These are phyloP conservation scores for Setipinna tenuifilis DNA, from an alignment of 2,797 vertebrate species.

Conservation along the genomic window DNA sequence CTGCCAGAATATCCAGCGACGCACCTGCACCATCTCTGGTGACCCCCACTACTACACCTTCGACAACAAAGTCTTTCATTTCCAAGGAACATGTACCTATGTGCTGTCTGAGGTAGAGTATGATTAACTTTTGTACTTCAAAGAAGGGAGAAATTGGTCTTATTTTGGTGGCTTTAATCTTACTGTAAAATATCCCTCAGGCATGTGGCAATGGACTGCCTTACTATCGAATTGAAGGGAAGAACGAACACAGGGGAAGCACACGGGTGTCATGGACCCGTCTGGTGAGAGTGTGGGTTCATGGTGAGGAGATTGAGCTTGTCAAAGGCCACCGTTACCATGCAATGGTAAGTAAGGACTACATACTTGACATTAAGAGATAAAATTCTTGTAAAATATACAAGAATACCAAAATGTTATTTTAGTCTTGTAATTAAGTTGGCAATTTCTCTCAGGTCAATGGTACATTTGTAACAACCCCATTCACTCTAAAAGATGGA, in stretches of 20 bases:
- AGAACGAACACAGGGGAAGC: slow-evolving; percentile 68
- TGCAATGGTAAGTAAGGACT: slow-evolving; percentile 59
- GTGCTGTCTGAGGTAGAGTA: slow-evolving; percentile 60
- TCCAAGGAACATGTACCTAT: slow-evolving; percentile 76
- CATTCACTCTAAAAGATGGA: slow-evolving; percentile 60
- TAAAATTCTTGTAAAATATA: too few species aligned
- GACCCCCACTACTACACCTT: slow-evolving; percentile 77
- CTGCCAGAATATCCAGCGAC: slow-evolving; percentile 57
- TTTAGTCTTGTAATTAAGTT: too few species aligned
- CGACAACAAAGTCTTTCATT: slow-evolving; percentile 66
- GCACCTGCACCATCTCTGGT: slow-evolving; percentile 66
- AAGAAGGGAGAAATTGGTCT: neutral
- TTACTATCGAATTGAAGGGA: slow-evolving; percentile 69
- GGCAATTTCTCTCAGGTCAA: slow-evolving; percentile 67
- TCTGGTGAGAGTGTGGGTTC: slow-evolving; percentile 65
- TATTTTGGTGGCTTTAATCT: slow-evolving; percentile 21
- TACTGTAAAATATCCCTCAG: neutral
- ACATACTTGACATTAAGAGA: neutral
- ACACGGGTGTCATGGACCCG: slow-evolving; percentile 64
- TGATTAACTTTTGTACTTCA: slow-evolving; percentile 22
- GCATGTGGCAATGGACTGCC: slow-evolving; percentile 47
- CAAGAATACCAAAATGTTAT: too few species aligned
- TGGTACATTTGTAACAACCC: slow-evolving; percentile 57
- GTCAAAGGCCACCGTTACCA: slow-evolving; percentile 58
- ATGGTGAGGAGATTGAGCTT: slow-evolving; percentile 65